Conservation (phyloP, 2,888 invertebrate genomes). For the Acheta domesticus region DNA sequence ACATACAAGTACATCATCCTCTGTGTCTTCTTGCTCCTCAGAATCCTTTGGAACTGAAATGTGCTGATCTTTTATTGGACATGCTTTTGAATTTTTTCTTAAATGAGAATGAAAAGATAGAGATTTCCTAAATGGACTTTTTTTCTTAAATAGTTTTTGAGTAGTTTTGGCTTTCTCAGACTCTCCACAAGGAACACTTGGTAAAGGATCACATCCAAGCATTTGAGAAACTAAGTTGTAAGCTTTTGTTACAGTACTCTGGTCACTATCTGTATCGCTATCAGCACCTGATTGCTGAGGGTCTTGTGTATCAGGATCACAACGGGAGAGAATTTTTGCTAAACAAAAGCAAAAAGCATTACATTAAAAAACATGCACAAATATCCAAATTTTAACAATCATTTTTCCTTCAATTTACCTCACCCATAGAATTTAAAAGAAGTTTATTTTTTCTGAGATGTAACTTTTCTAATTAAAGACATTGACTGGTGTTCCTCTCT, state of each 20-base stretch:
- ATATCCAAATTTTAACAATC: too few species aligned
- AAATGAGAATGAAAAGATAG: not conserved
- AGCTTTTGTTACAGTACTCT: not conserved
- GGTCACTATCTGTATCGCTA: not conserved
- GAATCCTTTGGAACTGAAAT: not conserved
- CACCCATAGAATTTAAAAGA: too few species aligned
- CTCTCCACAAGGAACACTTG: not conserved
- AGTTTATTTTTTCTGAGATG: too few species aligned
- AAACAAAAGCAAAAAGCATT: too few species aligned
- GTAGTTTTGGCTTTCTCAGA: too few species aligned
- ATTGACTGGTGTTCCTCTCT: too few species aligned
- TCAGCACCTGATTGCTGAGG: not conserved
- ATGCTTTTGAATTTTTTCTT: not conserved
- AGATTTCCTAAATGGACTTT: not conserved
- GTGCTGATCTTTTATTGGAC: not conserved
- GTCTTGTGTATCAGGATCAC: too few species aligned
- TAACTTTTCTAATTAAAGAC: too few species aligned
- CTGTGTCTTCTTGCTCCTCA: not conserved
- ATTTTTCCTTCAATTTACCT: too few species aligned
- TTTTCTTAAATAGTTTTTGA: not conserved
- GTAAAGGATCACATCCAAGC: not conserved
- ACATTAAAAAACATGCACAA: too few species aligned
- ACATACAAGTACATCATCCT: not conserved
- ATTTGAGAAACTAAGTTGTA: slow-evolving; percentile 4
- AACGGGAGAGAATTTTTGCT: too few species aligned